phyloP scores from a whole-genome alignment of 2,113 vertebrate genomes.

The Thamnophis sirtalis region DNA sequence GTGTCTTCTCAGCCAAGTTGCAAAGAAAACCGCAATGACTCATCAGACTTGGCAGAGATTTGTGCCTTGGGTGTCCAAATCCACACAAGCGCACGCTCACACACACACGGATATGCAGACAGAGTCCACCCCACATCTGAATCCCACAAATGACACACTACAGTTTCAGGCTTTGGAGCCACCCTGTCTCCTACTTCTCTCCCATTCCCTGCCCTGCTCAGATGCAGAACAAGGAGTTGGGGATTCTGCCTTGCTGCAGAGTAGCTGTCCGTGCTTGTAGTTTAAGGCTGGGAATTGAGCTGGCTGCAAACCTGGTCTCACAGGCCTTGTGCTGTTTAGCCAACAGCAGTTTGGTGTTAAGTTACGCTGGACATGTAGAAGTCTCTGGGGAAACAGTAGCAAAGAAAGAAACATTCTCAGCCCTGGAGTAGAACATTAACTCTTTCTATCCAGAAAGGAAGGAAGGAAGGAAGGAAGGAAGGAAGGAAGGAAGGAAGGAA shows the following conservation, averaged over 20 bases:
- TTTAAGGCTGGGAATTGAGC: neutral
- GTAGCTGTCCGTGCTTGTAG: neutral
- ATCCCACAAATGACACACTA: neutral
- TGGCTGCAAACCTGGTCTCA: neutral
- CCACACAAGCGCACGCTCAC: neutral
- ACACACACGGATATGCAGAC: neutral
- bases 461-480: neutral
- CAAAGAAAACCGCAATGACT: neutral
- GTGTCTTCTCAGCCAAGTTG: slow-evolving; percentile 2
- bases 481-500: no score
- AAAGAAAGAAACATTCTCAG: neutral
- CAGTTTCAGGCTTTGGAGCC: neutral
- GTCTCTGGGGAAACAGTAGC: neutral
- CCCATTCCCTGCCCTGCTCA: neutral
- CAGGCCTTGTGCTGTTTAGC: neutral
- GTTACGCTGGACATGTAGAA: neutral
- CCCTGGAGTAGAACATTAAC: neutral
- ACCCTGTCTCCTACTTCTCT: neutral
- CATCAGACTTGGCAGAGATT: neutral
- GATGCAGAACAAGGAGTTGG: no score
- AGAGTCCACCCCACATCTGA: neutral
- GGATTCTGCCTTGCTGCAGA: neutral
- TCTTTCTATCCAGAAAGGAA: neutral
- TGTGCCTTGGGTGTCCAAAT: neutral
- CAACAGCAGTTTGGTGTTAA: neutral